These are phyloP conservation scores for Aphrocallistes beatrix DNA, from an alignment of 37 sponge, comb jelly and placozoan species.

Conservation along the genomic window DNA sequence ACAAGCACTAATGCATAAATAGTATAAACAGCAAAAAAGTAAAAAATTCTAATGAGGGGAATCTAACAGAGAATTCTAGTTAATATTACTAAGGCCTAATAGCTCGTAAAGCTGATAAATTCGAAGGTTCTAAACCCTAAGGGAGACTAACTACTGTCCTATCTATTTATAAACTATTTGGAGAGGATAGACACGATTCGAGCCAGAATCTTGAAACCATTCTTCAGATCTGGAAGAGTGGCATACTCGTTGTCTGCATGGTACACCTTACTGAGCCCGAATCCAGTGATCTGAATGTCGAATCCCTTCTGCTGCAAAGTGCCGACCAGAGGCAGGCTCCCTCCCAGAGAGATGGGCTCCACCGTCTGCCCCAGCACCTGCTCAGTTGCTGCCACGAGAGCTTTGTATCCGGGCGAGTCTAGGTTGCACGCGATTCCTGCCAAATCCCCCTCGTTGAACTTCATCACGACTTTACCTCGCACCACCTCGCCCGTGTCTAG, in stretches of 20 bases:
- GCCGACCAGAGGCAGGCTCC: conserved; percentile 60
- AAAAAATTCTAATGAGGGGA: no score
- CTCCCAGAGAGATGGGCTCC: conserved; percentile 55
- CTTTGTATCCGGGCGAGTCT: conserved; percentile 39
- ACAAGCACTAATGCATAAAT: no score
- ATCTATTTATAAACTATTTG: no score
- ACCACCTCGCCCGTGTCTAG: not conserved
- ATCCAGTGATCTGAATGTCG: conserved; percentile 53
- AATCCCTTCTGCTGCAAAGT: conserved; percentile 56
- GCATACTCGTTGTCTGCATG: conserved; percentile 78
- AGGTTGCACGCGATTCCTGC: conserved; percentile 64
- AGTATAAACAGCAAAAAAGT: no score
- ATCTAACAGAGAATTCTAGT: no score
- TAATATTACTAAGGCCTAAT: no score
- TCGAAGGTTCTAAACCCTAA: no score
- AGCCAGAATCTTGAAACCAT: conserved; percentile 49
- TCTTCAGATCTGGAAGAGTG: conserved; percentile 44
- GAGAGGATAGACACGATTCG: not conserved
- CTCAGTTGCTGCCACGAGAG: conserved; percentile 30
- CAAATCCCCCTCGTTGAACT: not conserved
- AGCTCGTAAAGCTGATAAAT: no score
- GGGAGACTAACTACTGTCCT: no score
- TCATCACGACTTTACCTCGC: not conserved
- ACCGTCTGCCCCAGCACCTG: conserved; percentile 46
- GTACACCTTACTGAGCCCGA: conserved; percentile 58